Evolutionary conservation across 2,888 invertebrate genomes (phyloP).

Genomic region (Xanthia icteritia): DNA sequence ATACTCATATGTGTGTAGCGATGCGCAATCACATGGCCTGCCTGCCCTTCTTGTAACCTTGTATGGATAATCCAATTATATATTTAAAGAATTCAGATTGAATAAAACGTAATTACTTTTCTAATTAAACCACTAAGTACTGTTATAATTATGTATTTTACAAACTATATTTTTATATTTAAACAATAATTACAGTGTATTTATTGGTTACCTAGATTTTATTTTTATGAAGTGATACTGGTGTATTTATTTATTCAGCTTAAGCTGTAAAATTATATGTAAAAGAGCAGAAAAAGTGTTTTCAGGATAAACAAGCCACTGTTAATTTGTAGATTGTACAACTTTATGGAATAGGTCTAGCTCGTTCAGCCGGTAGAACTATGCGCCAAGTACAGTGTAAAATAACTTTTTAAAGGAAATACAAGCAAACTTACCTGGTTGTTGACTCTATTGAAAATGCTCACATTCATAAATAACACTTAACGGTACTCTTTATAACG

Average conservation of each 20-base stretch:
- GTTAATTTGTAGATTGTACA: not conserved
- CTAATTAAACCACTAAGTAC: not conserved
- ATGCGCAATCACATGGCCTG: too few relatives aligned
- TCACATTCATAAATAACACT: slow-evolving; percentile 93
- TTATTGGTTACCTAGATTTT: not conserved
- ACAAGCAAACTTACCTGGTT: slow-evolving; percentile 90
- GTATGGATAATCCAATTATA: not conserved
- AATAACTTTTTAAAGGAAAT: not conserved
- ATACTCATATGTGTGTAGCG: too few relatives aligned
- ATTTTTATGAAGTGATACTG: not conserved
- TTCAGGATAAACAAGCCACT: not conserved
- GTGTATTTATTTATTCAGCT: not conserved
- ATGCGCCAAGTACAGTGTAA: not conserved
- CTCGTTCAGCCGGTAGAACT: not conserved
- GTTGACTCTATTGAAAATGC: slow-evolving; percentile 95
- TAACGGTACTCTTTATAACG: slow-evolving; percentile 80
- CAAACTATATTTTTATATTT: not conserved
- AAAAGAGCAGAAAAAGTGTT: not conserved
- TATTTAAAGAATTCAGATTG: not conserved
- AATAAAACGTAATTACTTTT: not conserved
- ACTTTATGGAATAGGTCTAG: not conserved
- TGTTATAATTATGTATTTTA: slow-evolving; percentile 2
- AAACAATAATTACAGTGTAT: not conserved
- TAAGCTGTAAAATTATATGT: not conserved
- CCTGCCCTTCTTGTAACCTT: not conserved